Evolutionary conservation across 2,797 vertebrate species (phyloP).

Genomic region (Sebastes vulpes): DNA sequence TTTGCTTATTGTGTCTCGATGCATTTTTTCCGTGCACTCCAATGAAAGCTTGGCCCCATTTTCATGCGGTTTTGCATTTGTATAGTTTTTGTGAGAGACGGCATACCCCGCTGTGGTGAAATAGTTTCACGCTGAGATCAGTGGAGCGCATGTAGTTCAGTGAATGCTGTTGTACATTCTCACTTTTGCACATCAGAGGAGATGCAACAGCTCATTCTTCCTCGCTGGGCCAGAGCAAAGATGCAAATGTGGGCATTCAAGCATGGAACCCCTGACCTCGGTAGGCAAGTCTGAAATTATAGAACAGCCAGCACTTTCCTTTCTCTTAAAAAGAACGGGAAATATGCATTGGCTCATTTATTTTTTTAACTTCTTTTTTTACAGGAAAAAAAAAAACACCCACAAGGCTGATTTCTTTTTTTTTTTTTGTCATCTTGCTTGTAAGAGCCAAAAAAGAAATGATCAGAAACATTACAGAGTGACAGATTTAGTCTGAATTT

Average conservation of each 20-base stretch:
- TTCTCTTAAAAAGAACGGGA: constrained; percentile 27
- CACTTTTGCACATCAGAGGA: constrained; percentile 67
- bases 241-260: constrained; percentile 71
- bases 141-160: constrained; percentile 62
- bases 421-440: background rate
- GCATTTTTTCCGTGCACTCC: constrained; percentile 7
- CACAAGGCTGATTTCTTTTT: background rate
- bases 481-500: constrained; percentile 46
- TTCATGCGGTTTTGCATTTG: constrained; percentile 50
- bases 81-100: constrained; percentile 48
- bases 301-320: constrained; percentile 55
- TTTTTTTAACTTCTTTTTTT: background rate
- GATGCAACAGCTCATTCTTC: constrained; percentile 67
- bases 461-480: constrained; percentile 30
- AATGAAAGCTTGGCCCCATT: constrained; percentile 28
- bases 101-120: constrained; percentile 55
- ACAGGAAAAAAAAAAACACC: background rate
- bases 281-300: constrained; percentile 59
- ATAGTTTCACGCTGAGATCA: constrained; percentile 71
- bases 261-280: constrained; percentile 67
- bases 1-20: background rate
- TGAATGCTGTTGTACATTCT: constrained; percentile 64
- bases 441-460: constrained; percentile 6
- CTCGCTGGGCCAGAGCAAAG: constrained; percentile 60
- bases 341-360: constrained; percentile 37